Evolutionary conservation across 2,113 vertebrate species (phyloP).

Genomic region (Redunca redunca): DNA sequence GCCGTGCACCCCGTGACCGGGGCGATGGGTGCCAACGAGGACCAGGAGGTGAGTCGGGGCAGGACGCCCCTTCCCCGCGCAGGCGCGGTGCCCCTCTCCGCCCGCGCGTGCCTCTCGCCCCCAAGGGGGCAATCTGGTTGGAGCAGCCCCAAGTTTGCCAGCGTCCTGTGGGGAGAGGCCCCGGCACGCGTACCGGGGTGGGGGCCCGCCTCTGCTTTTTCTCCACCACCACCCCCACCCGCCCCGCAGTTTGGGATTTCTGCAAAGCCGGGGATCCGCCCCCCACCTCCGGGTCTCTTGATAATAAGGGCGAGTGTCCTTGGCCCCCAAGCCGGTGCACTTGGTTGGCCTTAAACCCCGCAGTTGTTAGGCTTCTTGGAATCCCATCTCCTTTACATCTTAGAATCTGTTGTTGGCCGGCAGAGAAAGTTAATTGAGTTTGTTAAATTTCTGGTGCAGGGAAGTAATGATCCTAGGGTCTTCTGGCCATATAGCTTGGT

Average conservation of each 20-base stretch:
- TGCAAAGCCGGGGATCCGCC: not conserved
- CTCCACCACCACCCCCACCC: not conserved
- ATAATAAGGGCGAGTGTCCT: not conserved
- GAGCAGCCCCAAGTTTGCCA: not conserved
- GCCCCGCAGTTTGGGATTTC: not conserved
- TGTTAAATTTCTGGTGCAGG: not conserved
- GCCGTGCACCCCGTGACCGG: not conserved
- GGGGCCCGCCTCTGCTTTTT: not conserved
- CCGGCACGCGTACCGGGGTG: rapidly evolving
- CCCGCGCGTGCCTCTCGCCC: not conserved
- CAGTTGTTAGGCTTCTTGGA: not conserved
- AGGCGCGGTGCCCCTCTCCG: not conserved
- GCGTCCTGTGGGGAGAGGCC: not conserved
- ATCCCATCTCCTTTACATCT: not conserved
- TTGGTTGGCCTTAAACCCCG: not conserved
- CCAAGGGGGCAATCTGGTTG: rapidly evolving
- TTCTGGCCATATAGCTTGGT: not conserved
- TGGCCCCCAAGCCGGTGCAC: not conserved
- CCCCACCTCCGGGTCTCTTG: not conserved
- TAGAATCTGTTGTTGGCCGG: not conserved
- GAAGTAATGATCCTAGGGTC: not conserved
- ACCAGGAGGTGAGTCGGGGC: slow-evolving; percentile 88
- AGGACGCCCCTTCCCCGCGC: not conserved
- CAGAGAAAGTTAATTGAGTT: not conserved
- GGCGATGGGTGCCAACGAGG: slow-evolving; percentile 92